Base-by-base conservation (phyloP, 1,140 invertebrate genomes). In the Euglossa dilemma region DNA sequence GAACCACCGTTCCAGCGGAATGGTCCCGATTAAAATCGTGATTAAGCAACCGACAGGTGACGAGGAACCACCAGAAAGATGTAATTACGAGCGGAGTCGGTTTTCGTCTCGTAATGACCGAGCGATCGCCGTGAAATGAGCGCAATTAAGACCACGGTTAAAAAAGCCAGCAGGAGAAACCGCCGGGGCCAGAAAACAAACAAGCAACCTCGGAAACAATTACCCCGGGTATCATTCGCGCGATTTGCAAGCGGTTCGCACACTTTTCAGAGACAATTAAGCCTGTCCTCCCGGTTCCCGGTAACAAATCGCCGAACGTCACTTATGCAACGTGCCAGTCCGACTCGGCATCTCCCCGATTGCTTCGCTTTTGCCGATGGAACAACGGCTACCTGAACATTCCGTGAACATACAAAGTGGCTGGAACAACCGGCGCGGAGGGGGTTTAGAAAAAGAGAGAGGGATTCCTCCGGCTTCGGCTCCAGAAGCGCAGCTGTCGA, bases 401-500 rank as follows among this genome's bases (percentile, higher is more conserved):
- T 28, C 25, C 20, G 43, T n/a, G 52, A 64, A 66, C 59, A 67
- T 7, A n/a, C 50, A 75, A 81, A 81, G 71, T 64, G 28, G 43
- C 23, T 45, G 57, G 20, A 63, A 28, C 57, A 54, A 73, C 18
- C 6, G 2, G 6, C 12, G 52, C 20, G 43, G 80, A 23, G 47
- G 86, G 64, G 54, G 64, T 47, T 70, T 47, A 81, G 71, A 81
- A 73, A 85, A 73, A 75, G 71, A 81, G 71, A 85, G 83, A 85
- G 79, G 80, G 83, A 75, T 74, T 81, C 63, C 70, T 70, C 20
- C 23, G 69, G 56, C 71, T 36, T 47, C 56, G 75, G 66, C 52
- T 83, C 54, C 66, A 83, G 87, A 84, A 88, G 87, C 84, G 69
- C 79, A 88, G 82, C 80, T 83, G 80, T 77, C 83, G 74, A 59